Evolutionary conservation across 2,797 vertebrate species (phyloP).

Genomic region (Mustela erminea): DNA sequence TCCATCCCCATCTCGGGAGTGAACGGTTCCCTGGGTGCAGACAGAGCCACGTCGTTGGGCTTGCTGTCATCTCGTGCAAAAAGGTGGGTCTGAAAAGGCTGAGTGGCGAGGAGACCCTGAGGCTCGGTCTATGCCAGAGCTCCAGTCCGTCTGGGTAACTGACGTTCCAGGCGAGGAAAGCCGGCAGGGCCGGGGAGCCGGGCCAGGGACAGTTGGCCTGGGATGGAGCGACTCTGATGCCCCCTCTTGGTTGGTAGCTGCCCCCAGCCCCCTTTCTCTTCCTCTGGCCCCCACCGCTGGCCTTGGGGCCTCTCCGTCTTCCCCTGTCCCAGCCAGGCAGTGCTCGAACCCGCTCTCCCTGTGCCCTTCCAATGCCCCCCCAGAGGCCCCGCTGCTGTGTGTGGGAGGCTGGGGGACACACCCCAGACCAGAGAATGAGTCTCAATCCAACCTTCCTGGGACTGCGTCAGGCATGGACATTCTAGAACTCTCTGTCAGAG

Average conservation of each 20-base stretch:
- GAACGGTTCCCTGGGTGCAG: not conserved
- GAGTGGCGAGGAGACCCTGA: not conserved
- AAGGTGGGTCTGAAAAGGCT: not conserved
- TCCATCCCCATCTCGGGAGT: not conserved
- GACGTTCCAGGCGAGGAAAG: not conserved
- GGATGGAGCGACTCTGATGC: too few species aligned
- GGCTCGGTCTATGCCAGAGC: not conserved
- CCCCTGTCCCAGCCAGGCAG: too few species aligned
- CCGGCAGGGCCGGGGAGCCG: rapidly evolving
- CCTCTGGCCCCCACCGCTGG: not conserved
- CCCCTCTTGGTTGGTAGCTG: rapidly evolving
- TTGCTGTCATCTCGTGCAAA: rapidly evolving
- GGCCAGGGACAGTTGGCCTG: not conserved
- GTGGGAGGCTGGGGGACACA: not conserved
- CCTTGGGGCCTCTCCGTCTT: not conserved
- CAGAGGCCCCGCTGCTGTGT: not conserved
- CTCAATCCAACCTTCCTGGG: rapidly evolving
- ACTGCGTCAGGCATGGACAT: not conserved
- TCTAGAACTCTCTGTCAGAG: not conserved
- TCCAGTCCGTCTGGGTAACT: rapidly evolving
- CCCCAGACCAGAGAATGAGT: not conserved
- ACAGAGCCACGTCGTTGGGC: not conserved
- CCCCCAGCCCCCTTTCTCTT: too few species aligned
- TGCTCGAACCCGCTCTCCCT: not conserved
- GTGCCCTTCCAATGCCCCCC: rapidly evolving